Percentiles rank a stretch among this genome's conserved stretches.
These are phyloP conservation scores for Corythornis cristatus DNA, from an alignment of 2,113 vertebrate species.

Conservation along the genomic window DNA sequence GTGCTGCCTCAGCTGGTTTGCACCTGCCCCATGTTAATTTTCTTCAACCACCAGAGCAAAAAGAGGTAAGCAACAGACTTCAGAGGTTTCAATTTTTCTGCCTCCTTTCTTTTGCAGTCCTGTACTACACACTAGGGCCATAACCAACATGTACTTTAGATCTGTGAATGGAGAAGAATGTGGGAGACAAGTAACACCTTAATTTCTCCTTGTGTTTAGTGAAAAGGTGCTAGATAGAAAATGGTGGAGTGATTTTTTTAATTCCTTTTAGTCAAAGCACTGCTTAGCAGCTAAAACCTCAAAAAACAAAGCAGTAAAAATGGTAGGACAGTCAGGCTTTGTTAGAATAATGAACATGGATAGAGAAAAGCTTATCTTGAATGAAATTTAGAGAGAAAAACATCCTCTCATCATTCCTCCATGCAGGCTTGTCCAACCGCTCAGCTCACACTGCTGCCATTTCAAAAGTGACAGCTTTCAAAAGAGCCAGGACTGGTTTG, in stretches of 20 bases:
- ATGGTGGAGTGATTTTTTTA: background rate
- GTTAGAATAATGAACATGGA: background rate
- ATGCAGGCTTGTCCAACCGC: background rate
- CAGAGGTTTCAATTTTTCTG: background rate
- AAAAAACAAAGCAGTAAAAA: background rate
- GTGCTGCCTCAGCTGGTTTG: background rate
- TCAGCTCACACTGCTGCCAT: background rate
- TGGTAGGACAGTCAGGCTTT: background rate
- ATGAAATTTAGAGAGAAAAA: background rate
- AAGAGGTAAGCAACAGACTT: background rate
- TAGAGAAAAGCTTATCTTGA: background rate
- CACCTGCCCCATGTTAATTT: background rate
- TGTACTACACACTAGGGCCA: background rate
- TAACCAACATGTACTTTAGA: background rate
- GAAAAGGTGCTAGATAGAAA: background rate
- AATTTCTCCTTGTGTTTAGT: background rate
- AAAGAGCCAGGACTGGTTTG: constrained; percentile 14
- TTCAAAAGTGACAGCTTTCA: constrained; percentile 1
- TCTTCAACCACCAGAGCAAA: background rate
- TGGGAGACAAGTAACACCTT: background rate
- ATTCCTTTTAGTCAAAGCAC: background rate
- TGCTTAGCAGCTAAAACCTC: background rate
- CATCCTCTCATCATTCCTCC: background rate
- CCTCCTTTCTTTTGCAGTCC: background rate
- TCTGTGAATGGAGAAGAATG: background rate